Evolutionary conservation across 2,888 invertebrate genomes (phyloP).

Genomic region (Spodoptera littoralis): DNA sequence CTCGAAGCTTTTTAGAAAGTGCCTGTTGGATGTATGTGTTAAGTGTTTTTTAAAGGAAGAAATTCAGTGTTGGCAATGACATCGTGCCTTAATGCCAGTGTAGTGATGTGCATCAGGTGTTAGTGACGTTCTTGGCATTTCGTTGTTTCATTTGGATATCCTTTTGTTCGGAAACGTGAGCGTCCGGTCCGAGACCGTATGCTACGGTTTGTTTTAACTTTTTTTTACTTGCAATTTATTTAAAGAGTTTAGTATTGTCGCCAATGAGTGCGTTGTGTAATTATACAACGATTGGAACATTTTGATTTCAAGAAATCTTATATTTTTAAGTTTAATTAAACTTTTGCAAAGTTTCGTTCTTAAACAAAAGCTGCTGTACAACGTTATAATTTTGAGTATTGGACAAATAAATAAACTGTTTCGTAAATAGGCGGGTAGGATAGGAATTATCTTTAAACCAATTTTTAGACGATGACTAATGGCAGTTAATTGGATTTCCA

Average conservation of each 20-base stretch:
- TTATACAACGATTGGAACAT: neutral
- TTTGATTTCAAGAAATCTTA: neutral
- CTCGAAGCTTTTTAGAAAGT: constrained; percentile 67
- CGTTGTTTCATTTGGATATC: constrained; percentile 67
- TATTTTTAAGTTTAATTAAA: constrained; percentile 5
- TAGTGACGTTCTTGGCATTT: constrained; percentile 71
- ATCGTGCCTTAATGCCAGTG: constrained; percentile 58
- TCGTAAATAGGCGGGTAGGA: constrained; percentile 20
- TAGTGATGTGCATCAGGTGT: constrained; percentile 62
- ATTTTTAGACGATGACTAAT: neutral
- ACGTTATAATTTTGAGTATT: constrained; percentile 20
- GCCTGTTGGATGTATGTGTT: constrained; percentile 61
- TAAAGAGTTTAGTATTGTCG: constrained; percentile 51
- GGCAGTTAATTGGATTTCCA: too few relatives aligned
- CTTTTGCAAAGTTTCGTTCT: constrained; percentile 14
- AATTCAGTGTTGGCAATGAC: constrained; percentile 62
- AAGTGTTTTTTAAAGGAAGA: constrained; percentile 52
- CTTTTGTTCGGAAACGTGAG: constrained; percentile 68
- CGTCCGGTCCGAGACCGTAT: constrained; percentile 55
- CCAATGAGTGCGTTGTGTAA: constrained; percentile 23
- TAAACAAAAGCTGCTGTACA: too few relatives aligned
- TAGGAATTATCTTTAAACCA: neutral
- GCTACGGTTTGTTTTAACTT: constrained; percentile 62
- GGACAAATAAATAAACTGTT: neutral
- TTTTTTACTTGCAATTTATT: constrained; percentile 41